Evolutionary conservation across 2,113 vertebrate species (phyloP).

Genomic region (Tetraodon nigroviridis): DNA sequence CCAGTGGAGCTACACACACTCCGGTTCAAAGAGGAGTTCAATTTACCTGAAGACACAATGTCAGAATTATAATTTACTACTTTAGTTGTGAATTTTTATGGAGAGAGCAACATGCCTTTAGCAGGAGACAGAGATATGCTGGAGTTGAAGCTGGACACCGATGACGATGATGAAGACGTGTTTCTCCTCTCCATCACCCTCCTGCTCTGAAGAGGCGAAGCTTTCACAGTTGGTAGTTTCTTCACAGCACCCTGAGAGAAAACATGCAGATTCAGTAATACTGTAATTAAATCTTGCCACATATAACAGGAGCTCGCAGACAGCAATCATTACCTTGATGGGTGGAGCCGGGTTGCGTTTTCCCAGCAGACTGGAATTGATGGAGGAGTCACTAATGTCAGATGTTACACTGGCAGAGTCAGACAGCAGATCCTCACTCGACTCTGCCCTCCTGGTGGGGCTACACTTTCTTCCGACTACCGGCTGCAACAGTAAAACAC

Average conservation of each 20-base stretch:
- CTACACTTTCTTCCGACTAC: constrained; percentile 40
- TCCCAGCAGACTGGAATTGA: constrained; percentile 60
- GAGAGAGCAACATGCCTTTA: constrained; percentile 64
- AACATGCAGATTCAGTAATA: background rate
- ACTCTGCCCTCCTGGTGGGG: constrained; percentile 53
- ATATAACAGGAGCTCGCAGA: background rate
- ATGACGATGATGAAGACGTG: constrained; percentile 75
- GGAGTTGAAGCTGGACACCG: constrained; percentile 78
- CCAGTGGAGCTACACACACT: constrained; percentile 45
- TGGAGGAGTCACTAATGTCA: constrained; percentile 67
- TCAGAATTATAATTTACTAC: no score
- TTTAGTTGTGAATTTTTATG: no score
- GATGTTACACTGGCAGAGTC: constrained; percentile 70
- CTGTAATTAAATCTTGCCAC: background rate
- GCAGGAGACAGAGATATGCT: constrained; percentile 71
- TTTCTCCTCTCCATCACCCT: constrained; percentile 50
- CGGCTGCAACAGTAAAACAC: constrained; percentile 8
- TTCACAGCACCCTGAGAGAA: constrained; percentile 45
- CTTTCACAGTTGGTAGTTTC: constrained; percentile 69
- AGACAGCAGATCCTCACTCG: constrained; percentile 67
- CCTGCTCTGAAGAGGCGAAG: constrained; percentile 47
- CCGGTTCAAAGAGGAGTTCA: constrained; percentile 54
- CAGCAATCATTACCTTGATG: constrained; percentile 73
- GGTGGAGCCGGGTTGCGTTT: constrained; percentile 66
- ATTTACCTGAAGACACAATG: constrained; percentile 56